These are phyloP conservation scores for Synanthedon andrenaeformis DNA, from an alignment of 2,888 invertebrate genomes.

Conservation along the genomic window DNA sequence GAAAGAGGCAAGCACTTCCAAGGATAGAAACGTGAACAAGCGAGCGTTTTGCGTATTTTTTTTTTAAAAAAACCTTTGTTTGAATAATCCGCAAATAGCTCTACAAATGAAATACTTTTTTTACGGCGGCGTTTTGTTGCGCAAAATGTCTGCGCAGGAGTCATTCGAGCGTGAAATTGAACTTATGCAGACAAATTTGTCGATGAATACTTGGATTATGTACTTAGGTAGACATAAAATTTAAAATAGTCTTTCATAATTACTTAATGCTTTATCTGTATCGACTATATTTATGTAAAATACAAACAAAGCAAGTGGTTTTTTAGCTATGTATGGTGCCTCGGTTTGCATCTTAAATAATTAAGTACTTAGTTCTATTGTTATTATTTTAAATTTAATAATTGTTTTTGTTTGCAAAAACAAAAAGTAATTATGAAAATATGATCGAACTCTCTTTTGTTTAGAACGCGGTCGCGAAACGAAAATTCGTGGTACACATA, in stretches of 20 bases:
- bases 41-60: neutral
- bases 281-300: too few relatives aligned
- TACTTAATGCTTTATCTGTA: too few relatives aligned
- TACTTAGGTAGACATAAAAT: too few relatives aligned
- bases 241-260: too few relatives aligned
- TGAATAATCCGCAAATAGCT: neutral
- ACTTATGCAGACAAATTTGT: neutral
- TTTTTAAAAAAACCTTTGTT: neutral
- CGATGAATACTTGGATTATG: too few relatives aligned
- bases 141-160: conserved; percentile 7
- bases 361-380: too few relatives aligned
- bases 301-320: too few relatives aligned
- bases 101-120: neutral
- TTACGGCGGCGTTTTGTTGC: neutral
- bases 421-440: neutral
- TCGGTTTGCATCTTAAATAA: too few relatives aligned
- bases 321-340: too few relatives aligned
- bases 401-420: neutral
- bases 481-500: neutral
- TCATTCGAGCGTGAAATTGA: conserved; percentile 17
- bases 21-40: too few relatives aligned
- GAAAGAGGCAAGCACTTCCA: too few relatives aligned
- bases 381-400: neutral
- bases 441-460: neutral
- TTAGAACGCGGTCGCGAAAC: neutral